Percentiles rank a stretch among this genome's conserved stretches.
Conservation (phyloP, 2,888 invertebrate genomes). For the Coecobrya sp. region DNA sequence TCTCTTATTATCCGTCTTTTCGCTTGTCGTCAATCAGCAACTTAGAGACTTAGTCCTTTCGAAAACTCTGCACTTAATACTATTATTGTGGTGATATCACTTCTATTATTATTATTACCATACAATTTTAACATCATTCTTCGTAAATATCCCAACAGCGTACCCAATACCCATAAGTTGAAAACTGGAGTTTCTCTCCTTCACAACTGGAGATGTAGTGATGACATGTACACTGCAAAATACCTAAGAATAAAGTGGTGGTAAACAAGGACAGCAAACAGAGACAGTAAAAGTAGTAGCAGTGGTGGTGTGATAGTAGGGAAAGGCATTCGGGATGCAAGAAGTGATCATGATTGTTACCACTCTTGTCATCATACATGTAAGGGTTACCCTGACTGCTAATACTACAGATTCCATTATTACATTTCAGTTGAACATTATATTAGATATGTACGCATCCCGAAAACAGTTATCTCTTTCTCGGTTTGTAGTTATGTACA, state of each 20-base stretch:
- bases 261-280: slow-evolving; percentile 55
- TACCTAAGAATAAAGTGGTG: slow-evolving; percentile 38
- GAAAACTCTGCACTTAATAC: slow-evolving; percentile 30
- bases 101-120: slow-evolving; percentile 1
- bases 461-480: slow-evolving; percentile 48
- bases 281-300: neutral
- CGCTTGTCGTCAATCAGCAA: slow-evolving; percentile 78
- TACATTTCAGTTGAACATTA: slow-evolving; percentile 37
- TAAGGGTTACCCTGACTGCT: slow-evolving; percentile 31
- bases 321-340: neutral
- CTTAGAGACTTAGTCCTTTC: neutral
- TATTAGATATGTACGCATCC: slow-evolving; percentile 21
- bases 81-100: too few relatives aligned
- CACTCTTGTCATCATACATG: slow-evolving; percentile 44
- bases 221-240: slow-evolving; percentile 35
- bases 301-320: neutral
- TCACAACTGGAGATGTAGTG: neutral
- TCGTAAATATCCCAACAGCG: neutral
- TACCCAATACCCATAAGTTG: neutral
- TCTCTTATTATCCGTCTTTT: slow-evolving; percentile 71
- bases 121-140: slow-evolving; percentile 18
- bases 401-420: neutral
- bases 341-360: slow-evolving; percentile 30
- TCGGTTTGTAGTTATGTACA: slow-evolving; percentile 28
- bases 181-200: neutral